phyloP scores from a whole-genome alignment of 2,888 invertebrate species.

The Macrosoma leucophasiata region DNA sequence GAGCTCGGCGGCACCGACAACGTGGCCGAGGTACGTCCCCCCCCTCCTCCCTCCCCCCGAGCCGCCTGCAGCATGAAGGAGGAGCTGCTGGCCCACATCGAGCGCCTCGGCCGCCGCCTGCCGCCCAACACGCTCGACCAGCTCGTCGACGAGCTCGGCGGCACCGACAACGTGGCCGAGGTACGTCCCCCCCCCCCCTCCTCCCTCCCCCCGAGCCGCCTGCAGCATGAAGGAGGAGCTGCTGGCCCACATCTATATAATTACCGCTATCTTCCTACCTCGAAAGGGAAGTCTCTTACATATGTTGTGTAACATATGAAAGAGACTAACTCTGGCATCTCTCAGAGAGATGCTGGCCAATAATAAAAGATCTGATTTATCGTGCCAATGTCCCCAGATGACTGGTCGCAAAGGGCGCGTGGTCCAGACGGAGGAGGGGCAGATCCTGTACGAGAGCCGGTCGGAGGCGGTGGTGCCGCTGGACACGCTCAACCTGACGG shows the following conservation, averaged over 20 bases:
- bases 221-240: too few species aligned
- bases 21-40: conserved; percentile 86
- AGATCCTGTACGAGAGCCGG: conserved; percentile 94
- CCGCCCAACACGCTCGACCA: conserved; percentile 99
- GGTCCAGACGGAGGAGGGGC: conserved; percentile 94
- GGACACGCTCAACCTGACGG: conserved; percentile 97
- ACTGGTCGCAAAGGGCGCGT: conserved; percentile 96
- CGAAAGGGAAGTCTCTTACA: too few species aligned
- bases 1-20: conserved; percentile 77
- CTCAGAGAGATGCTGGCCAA: too few species aligned
- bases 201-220: too few species aligned
- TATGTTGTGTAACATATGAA: too few species aligned
- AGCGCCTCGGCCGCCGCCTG: conserved; percentile 88
- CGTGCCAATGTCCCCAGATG: conserved; percentile 87
- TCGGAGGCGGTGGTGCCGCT: conserved; percentile 96
- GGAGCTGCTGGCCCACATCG: conserved; percentile 87
- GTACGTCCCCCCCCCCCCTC: conserved; percentile 50
- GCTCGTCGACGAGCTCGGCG: conserved; percentile 97
- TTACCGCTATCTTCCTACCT: too few species aligned
- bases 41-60: too few species aligned
- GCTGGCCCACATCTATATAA: too few species aligned
- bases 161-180: conserved; percentile 98
- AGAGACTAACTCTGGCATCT: too few species aligned
- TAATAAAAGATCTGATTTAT: too few species aligned
- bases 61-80: conserved; percentile 94